phyloP scores from a whole-genome alignment of 2,888 invertebrate genomes.

The Acrobasis repandana region DNA sequence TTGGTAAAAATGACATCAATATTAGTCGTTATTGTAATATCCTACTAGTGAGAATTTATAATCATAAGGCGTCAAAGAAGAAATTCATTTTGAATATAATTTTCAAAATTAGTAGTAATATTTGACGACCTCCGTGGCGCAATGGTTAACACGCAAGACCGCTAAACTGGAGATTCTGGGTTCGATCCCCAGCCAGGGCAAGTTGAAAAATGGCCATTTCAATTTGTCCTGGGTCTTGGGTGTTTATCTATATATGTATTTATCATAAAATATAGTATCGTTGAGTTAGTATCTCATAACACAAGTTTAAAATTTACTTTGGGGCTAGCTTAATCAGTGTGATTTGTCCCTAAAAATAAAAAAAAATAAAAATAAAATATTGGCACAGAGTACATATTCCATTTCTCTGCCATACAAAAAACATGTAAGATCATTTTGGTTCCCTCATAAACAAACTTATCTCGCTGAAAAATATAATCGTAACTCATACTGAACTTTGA shows the following conservation, averaged over 20 bases:
- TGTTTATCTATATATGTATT: no score
- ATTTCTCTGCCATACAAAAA: conserved; percentile 1
- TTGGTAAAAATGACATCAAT: conserved; percentile 20
- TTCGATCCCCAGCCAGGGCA: no score
- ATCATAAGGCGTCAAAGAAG: not conserved
- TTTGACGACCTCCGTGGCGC: no score
- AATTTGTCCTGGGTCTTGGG: no score
- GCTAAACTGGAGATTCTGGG: no score
- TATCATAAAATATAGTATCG: no score
- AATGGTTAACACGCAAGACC: no score
- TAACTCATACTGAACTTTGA: conserved; percentile 31
- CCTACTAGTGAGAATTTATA: not conserved
- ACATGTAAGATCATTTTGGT: not conserved
- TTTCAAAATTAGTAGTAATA: not conserved
- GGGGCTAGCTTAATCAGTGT: no score
- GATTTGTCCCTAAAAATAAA: no score
- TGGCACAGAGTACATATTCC: not conserved
- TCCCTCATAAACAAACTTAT: conserved; percentile 8
- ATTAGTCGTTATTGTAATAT: not conserved
- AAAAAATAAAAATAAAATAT: not conserved
- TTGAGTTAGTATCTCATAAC: no score
- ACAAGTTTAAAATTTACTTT: no score
- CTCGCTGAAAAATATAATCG: conserved; percentile 13
- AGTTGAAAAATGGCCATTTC: no score
- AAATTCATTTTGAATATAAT: not conserved